Base-by-base conservation (phyloP, 2,888 invertebrate genomes). In the Nomada fucata region DNA sequence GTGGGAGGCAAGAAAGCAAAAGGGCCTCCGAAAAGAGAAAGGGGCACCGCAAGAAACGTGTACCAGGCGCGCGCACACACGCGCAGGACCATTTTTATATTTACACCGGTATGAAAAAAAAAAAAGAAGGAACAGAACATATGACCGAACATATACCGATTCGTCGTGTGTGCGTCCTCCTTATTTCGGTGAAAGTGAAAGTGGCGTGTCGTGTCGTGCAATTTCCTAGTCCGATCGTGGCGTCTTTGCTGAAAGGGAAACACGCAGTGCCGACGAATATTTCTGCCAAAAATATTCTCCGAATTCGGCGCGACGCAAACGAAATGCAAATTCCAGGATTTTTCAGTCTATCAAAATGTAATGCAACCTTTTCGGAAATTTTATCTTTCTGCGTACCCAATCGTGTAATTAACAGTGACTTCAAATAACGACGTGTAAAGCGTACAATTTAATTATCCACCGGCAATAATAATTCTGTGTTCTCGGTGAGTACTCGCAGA, bases 131-230 rank as follows among this genome's bases (percentile, higher is more conserved):
- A 36, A 36, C 36, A 36, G 36, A 36, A 77, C 68, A 76, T 73
- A 84, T 82, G 84, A 77, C 68, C 83, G 71, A 78, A 75, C 85
- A 76, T 76, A 72, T 65, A 79, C 73, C 83, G 42, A 42, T 63
- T 71, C 67, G 71, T 85, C 86, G 82, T 88, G 90, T 86, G 89
- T 89, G 89, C 90, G 92, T 91, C 91, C 92, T 90, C 92, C 89
- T 92, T 92, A 91, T 92, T 93, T 93, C 86, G 92, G 93, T 91
- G 92, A 93, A 92, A 93, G 93, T 92, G 92, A 93, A 93, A 93
- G 93, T 92, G 90, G 91, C 91, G 91, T 91, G 91, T 85, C 91
- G 91, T 91, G 91, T 85, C 89, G 82, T 59, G 83, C 76, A 79
- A 91, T 89, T 90, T 91, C 89, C 90, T 90, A 88, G 89, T 89